Percentiles rank a stretch among this genome's conserved stretches.
These are phyloP conservation scores for Apotomis betuletana DNA, from an alignment of 2,888 invertebrate species.

Conservation along the genomic window DNA sequence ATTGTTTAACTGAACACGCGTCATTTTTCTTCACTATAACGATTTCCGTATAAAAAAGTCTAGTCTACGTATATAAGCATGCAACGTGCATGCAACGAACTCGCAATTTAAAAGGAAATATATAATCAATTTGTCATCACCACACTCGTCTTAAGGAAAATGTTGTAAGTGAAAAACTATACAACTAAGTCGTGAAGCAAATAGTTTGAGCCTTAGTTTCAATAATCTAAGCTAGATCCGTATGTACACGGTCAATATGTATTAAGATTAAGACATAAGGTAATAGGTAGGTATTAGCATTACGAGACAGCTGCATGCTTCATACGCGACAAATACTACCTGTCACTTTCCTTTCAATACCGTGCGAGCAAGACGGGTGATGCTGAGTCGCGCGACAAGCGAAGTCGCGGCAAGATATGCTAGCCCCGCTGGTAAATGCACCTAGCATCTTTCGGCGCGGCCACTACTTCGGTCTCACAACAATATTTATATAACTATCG, in stretches of 20 bases:
- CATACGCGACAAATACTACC: too few species aligned
- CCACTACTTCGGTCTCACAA: too few species aligned
- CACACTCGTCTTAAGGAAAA: background rate
- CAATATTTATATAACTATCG: too few species aligned
- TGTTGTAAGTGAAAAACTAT: background rate
- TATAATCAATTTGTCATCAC: background rate
- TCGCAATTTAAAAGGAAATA: background rate
- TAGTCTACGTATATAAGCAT: background rate
- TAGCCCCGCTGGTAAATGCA: too few species aligned
- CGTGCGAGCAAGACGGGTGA: too few species aligned
- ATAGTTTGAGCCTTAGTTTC: background rate
- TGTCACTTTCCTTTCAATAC: too few species aligned
- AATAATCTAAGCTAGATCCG: constrained; percentile 1
- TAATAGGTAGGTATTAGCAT: background rate
- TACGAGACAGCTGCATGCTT: too few species aligned
- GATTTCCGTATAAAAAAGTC: constrained; percentile 3
- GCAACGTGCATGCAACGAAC: constrained; percentile 2
- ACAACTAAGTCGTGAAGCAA: constrained; percentile 3
- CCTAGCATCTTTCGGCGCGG: too few species aligned
- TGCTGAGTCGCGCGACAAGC: too few species aligned
- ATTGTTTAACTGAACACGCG: background rate
- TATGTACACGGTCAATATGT: constrained; percentile 15
- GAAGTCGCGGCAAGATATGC: too few species aligned
- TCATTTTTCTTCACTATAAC: background rate
- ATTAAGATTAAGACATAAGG: constrained; percentile 3